These are phyloP conservation scores for Phaethornis superciliosus DNA, from an alignment of 2,113 vertebrate species.

Conservation along the genomic window DNA sequence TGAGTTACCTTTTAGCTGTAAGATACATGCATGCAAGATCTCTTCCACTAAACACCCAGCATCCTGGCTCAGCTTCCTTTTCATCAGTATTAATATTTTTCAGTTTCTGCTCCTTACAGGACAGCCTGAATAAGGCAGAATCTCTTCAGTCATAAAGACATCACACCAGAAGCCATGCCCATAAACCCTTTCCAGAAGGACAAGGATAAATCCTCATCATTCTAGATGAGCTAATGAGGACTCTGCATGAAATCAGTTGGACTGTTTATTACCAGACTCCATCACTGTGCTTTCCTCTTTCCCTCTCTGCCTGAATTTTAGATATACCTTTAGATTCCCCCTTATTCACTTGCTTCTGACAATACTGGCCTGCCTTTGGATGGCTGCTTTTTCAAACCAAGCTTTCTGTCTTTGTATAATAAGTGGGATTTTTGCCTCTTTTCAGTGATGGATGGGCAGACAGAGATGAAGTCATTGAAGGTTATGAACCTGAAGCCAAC, in stretches of 20 bases:
- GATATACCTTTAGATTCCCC: neutral
- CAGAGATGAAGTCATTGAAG: conserved; percentile 97
- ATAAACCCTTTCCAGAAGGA: neutral
- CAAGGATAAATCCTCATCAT: conserved; percentile 5
- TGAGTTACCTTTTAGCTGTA: neutral
- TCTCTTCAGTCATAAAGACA: neutral
- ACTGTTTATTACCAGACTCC: neutral
- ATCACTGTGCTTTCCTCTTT: neutral
- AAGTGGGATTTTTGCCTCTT: neutral
- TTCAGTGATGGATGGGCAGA: conserved; percentile 97
- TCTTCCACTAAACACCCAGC: neutral
- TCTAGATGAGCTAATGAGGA: conserved; percentile 5
- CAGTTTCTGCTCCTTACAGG: neutral
- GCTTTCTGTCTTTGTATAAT: neutral
- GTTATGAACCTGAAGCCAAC: conserved; percentile 93
- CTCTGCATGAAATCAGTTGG: neutral
- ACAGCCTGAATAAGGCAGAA: neutral
- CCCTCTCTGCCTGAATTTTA: neutral
- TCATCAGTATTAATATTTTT: neutral
- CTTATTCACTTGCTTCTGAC: neutral
- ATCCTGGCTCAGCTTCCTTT: neutral
- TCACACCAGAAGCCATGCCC: neutral
- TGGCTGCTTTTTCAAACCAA: neutral
- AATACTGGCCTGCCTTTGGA: neutral
- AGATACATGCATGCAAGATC: neutral